These are phyloP conservation scores for Drosophila anceps DNA, from an alignment of 2,888 invertebrate genomes.

Conservation along the genomic window DNA sequence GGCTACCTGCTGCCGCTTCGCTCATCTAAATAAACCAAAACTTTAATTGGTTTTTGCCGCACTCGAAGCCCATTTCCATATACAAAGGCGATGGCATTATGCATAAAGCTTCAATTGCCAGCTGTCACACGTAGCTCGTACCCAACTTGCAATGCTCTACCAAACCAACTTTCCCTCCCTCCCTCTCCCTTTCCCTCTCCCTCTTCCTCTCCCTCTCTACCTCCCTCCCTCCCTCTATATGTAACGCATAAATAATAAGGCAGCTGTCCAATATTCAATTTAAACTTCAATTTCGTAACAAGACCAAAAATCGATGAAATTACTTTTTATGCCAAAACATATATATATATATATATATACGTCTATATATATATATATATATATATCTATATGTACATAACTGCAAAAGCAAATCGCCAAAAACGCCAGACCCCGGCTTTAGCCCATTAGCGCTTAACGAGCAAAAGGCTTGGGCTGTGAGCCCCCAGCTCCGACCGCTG, in stretches of 20 bases:
- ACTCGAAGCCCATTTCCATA: conserved; percentile 17
- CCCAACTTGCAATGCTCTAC: not conserved
- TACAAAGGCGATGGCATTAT: not conserved
- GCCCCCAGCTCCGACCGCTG: not conserved
- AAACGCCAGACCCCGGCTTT: conserved; percentile 24
- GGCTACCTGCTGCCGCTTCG: not conserved
- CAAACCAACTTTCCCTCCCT: not conserved
- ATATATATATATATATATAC: not conserved
- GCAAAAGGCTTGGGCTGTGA: not conserved
- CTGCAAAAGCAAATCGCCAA: conserved; percentile 37
- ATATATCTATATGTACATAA: conserved; percentile 2
- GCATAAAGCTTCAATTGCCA: conserved; percentile 31
- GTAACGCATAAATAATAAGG: conserved; percentile 74
- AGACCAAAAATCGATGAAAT: conserved; percentile 68
- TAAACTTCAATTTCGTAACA: conserved; percentile 45
- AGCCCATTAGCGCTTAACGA: conserved; percentile 56
- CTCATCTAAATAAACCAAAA: conserved; percentile 17
- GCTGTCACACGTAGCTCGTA: conserved; percentile 40
- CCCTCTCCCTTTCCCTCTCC: not conserved
- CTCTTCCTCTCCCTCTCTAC: not conserved
- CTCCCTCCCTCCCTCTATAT: conserved; percentile 1
- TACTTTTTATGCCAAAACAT: conserved; percentile 34
- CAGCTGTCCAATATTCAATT: conserved; percentile 63
- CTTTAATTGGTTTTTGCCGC: conserved; percentile 10
- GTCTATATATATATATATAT: conserved; percentile 5